phyloP scores from a whole-genome alignment of 2,113 vertebrate species.

The Egretta garzetta region DNA sequence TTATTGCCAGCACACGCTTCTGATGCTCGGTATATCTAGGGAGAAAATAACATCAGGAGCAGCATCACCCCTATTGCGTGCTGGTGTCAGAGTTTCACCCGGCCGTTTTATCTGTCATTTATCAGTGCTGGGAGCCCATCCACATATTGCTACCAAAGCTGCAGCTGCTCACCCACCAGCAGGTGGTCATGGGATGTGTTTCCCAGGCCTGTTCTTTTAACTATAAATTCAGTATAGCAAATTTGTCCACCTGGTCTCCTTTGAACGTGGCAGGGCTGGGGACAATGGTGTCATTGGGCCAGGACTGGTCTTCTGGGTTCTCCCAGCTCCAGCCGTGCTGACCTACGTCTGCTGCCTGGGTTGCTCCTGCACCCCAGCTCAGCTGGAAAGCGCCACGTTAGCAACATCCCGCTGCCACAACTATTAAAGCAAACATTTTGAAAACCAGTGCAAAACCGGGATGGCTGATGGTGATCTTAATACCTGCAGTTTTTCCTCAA shows the following conservation, averaged over 20 bases:
- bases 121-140: background rate
- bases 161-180: background rate
- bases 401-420: background rate
- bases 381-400: background rate
- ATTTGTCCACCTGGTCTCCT: background rate
- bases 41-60: background rate
- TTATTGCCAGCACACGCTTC: fast-evolving
- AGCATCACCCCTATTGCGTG: background rate
- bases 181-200: background rate
- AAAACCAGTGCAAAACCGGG: background rate
- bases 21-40: background rate
- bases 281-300: background rate
- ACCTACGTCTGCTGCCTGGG: background rate
- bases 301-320: background rate
- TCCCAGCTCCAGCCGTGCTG: background rate
- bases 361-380: background rate
- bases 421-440: background rate
- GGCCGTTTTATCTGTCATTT: background rate
- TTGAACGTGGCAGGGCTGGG: background rate
- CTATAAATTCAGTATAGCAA: background rate
- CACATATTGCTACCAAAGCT: background rate
- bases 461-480: background rate
- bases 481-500: background rate
- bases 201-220: background rate
- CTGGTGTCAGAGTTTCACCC: background rate